Base-by-base conservation (phyloP, 2,888 invertebrate species). In the Plagiodera versicolora region DNA sequence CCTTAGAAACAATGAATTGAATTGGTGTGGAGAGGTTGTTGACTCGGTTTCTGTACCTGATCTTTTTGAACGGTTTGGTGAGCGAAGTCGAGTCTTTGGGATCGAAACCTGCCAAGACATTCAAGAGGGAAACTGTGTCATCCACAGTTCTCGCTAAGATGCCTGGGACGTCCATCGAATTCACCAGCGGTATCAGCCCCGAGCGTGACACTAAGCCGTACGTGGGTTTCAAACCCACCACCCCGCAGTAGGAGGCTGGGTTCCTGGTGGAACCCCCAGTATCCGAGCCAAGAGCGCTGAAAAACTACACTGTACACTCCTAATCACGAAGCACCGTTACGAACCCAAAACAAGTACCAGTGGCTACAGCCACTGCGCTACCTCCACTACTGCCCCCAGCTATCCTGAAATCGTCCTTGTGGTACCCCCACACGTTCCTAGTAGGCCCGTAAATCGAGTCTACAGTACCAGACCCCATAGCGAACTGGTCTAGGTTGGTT, bases 381-480 rank as follows among this genome's bases (percentile, higher is more conserved):
- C 99, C 99, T 1, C 99, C 99, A 8, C 98, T 98, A 77, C 98
- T 98, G 0, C 99, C 99, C 6, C 99, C 99, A 58, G 95, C 84
- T 65, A 98, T 91, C 68, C 86, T 83, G 88, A 91, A 93, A 5
- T 80, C 70, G 2, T 80, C 71, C 56, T 68, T 67, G 46, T 79
- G 70, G 64, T 78, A 86, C 18, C 87, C 84, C 94, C 96, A 98
- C 4, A 94, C 86, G 80, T 98, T 98, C 70, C 88, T 90, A 0
- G 94, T 92, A 0, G 96, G 92, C 0, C 98, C 98, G 80, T 87
- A 92, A 71, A 91, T 85, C 0, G 94, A 94, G 77, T 95, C 93
- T 0, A 92, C 85, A 0, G 94, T 92, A 0, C 94, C 94, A 0
- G 94, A 89, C 2, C 99, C 99, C 98, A 99, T 99, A 0, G 92